Evolutionary conservation across 2,888 invertebrate genomes (phyloP).

Genomic region (Drosophila sordidula): DNA sequence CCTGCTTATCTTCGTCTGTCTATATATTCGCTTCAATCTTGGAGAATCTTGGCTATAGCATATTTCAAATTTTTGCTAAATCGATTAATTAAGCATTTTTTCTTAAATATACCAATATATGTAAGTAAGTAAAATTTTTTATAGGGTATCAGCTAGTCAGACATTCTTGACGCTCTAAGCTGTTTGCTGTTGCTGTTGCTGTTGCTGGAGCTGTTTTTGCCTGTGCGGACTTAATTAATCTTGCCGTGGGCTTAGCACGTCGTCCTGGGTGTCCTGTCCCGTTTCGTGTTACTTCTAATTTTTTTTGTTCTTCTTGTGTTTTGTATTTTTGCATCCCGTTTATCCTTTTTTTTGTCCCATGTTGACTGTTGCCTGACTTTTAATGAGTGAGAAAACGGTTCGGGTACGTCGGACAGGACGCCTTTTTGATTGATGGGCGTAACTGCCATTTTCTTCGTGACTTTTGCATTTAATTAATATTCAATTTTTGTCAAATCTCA

Average conservation of each 20-base stretch:
- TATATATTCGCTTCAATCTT: too few relatives aligned
- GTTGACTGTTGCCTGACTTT: conserved; percentile 51
- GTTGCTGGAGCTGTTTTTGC: conserved; percentile 32
- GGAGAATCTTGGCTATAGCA: too few relatives aligned
- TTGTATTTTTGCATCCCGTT: conserved; percentile 14
- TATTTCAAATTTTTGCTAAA: too few relatives aligned
- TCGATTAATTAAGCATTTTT: too few relatives aligned
- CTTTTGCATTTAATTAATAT: conserved; percentile 47
- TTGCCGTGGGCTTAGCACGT: conserved; percentile 76
- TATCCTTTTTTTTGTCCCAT: conserved; percentile 37
- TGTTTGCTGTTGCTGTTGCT: conserved; percentile 14
- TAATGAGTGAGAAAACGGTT: conserved; percentile 41
- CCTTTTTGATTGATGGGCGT: conserved; percentile 57
- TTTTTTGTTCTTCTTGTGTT: conserved; percentile 8
- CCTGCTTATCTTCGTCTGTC: too few relatives aligned
- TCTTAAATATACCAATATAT: too few relatives aligned
- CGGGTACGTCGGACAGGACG: conserved; percentile 9
- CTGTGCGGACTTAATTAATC: conserved; percentile 73
- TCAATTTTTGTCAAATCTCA: conserved; percentile 17
- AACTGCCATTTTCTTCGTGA: conserved; percentile 19
- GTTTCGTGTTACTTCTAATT: conserved; percentile 41
- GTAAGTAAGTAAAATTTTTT: too few relatives aligned
- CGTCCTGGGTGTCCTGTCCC: conserved; percentile 55
- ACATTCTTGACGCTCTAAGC: neutral
- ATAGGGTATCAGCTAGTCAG: conserved; percentile 13